These are phyloP conservation scores for Drosophila austrosaltans DNA, from an alignment of 2,888 invertebrate genomes.

Conservation along the genomic window DNA sequence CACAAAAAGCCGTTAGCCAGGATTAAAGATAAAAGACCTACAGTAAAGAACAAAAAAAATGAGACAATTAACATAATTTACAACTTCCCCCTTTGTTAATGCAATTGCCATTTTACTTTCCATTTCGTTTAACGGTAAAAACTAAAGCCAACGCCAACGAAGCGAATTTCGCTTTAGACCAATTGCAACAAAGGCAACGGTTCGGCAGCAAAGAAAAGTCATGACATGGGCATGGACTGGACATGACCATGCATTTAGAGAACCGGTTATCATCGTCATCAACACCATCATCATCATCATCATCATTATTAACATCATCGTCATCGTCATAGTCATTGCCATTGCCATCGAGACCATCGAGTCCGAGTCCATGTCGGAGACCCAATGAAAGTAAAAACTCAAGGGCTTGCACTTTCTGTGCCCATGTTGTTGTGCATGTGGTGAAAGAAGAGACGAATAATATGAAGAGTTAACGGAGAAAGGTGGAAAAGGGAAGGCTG, in stretches of 20 bases:
- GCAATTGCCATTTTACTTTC: constrained; percentile 59
- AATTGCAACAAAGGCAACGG: constrained; percentile 51
- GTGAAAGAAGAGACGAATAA: constrained; percentile 28
- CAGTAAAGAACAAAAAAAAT: constrained; percentile 42
- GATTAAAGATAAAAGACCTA: constrained; percentile 51
- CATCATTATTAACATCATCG: not conserved
- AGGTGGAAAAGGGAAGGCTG: constrained; percentile 16
- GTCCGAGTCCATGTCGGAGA: constrained; percentile 1
- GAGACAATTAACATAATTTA: constrained; percentile 74
- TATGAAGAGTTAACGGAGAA: constrained; percentile 1
- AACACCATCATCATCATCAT: not conserved
- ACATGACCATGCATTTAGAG: constrained; percentile 28
- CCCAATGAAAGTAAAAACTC: constrained; percentile 83
- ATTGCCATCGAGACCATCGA: not conserved
- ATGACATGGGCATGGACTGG: constrained; percentile 39
- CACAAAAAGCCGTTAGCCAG: constrained; percentile 55
- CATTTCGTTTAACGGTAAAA: constrained; percentile 76
- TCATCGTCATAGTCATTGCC: not conserved
- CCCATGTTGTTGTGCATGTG: constrained; percentile 38
- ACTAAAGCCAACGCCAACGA: constrained; percentile 41
- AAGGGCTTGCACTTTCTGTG: constrained; percentile 83
- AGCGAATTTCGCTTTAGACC: constrained; percentile 60
- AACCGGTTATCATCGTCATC: constrained; percentile 39
- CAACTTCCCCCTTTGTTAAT: constrained; percentile 41
- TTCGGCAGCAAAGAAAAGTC: constrained; percentile 23